Conservation (phyloP, 2,113 vertebrate genomes). For the Centrocercus urophasianus region DNA sequence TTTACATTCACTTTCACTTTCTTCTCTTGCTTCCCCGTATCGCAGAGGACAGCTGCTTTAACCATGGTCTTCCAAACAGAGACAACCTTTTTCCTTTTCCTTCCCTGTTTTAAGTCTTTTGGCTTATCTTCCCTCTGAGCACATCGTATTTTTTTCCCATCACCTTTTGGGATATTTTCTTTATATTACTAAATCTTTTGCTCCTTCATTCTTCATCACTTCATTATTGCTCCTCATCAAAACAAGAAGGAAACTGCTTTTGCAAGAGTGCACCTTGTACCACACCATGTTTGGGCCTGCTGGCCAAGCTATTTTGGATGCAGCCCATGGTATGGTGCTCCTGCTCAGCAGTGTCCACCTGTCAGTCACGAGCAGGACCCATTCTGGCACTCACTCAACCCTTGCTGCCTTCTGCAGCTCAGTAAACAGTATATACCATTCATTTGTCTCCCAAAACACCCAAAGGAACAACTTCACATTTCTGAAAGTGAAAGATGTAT, state of each 20-base stretch:
- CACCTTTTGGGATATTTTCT: neutral
- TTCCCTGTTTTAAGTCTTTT: neutral
- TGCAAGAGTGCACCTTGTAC: neutral
- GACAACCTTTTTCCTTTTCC: neutral
- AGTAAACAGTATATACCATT: neutral
- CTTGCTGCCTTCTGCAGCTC: neutral
- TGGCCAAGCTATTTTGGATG: no score
- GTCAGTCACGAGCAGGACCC: accelerated
- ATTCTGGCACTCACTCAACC: neutral
- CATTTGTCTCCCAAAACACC: neutral
- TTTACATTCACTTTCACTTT: neutral
- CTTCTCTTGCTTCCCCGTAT: neutral
- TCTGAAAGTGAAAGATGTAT: neutral
- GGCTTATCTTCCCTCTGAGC: neutral
- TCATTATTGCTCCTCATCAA: no score
- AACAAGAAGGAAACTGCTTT: neutral
- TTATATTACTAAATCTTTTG: neutral
- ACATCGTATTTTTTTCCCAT: neutral
- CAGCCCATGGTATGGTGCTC: neutral
- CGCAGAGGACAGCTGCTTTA: no score
- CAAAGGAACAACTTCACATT: neutral
- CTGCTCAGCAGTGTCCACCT: neutral
- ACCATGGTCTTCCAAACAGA: neutral
- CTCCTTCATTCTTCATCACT: no score
- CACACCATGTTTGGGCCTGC: neutral